Conservation (phyloP, 1,140 invertebrate genomes). For the Trichoplusia ni region DNA sequence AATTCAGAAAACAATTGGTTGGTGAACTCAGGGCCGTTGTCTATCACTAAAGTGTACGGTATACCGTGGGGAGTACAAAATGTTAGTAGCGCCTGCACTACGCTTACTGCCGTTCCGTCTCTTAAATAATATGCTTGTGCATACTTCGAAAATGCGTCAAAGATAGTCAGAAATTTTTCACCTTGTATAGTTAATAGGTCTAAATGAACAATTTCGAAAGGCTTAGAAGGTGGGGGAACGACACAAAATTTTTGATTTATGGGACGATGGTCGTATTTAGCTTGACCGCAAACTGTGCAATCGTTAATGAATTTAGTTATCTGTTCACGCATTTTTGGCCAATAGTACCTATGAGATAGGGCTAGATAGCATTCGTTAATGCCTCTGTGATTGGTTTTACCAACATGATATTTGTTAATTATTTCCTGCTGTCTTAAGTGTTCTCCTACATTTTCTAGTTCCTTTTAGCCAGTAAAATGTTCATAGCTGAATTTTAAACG, state of each 20-base stretch:
- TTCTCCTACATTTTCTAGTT: constrained; percentile 11
- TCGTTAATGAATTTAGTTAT: constrained; percentile 27
- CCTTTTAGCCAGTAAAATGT: constrained; percentile 13
- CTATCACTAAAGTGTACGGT: constrained; percentile 24
- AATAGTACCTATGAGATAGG: constrained; percentile 21
- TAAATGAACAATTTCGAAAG: constrained; percentile 20
- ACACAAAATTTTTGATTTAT: constrained; percentile 10
- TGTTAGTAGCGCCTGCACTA: constrained; percentile 20
- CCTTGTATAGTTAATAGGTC: constrained; percentile 19
- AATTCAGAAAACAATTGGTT: constrained; percentile 29
- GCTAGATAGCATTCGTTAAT: constrained; percentile 30
- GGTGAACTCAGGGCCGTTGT: constrained; percentile 30
- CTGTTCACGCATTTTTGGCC: constrained; percentile 27
- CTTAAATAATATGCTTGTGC: constrained; percentile 26
- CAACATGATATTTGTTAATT: constrained; percentile 26
- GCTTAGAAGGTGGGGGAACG: constrained; percentile 16
- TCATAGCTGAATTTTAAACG: constrained; percentile 27
- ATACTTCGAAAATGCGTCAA: constrained; percentile 28
- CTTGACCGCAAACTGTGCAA: constrained; percentile 25
- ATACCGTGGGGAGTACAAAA: constrained; percentile 31
- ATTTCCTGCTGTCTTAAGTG: constrained; percentile 28
- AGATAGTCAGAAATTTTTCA: constrained; percentile 28
- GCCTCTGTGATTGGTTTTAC: constrained; percentile 29
- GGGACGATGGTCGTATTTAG: constrained; percentile 18
- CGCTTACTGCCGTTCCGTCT: constrained; percentile 27